Evolutionary conservation across 30 jellyfish, hydroid and myxozoan genomes (phyloP).

Genomic region (Mastigias papua): DNA sequence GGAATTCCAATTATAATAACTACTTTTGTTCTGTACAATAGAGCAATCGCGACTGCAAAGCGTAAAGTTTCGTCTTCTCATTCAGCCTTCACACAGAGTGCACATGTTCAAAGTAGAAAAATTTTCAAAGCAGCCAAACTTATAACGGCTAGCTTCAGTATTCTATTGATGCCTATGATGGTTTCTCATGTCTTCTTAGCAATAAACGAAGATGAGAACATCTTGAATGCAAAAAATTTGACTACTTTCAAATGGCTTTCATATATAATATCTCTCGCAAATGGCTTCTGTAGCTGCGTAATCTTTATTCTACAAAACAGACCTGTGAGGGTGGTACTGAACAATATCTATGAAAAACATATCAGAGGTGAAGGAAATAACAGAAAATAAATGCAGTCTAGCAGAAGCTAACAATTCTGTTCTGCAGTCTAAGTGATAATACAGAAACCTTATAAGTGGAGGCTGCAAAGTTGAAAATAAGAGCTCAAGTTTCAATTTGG

Average conservation of each 20-base stretch:
- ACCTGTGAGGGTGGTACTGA: background rate
- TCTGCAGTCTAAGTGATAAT: no score
- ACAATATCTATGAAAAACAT: background rate
- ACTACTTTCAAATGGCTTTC: background rate
- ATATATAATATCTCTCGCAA: background rate
- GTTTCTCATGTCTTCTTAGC: background rate
- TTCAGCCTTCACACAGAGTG: background rate
- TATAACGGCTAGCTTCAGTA: background rate
- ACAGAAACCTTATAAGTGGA: no score
- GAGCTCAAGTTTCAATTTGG: no score
- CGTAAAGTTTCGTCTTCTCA: background rate
- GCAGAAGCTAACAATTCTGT: background rate
- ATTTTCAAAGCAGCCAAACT: constrained; percentile 1
- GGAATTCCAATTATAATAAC: background rate
- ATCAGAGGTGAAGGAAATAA: background rate
- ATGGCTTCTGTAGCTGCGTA: background rate
- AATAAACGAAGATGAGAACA: background rate
- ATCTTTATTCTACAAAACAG: background rate
- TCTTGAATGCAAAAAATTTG: background rate
- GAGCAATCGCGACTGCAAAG: constrained; percentile 6
- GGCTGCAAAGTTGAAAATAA: no score
- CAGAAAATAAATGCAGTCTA: background rate
- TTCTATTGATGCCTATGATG: background rate
- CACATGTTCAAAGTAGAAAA: background rate
- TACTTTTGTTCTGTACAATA: background rate